Evolutionary conservation across 2,888 invertebrate genomes (phyloP).

Genomic region (Dynastes hyllus): DNA sequence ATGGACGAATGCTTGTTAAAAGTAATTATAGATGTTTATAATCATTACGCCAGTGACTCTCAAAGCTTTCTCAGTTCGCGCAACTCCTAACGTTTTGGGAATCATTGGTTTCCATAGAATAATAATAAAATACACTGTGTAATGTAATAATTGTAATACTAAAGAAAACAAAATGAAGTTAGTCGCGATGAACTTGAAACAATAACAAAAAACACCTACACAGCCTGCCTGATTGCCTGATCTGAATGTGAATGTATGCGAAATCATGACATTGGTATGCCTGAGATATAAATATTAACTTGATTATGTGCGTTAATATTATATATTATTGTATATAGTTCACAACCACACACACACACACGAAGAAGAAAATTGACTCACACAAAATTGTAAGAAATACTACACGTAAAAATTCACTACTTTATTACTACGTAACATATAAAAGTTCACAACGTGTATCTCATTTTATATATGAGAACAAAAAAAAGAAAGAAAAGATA

Average conservation of each 20-base stretch:
- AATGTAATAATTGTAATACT: neutral
- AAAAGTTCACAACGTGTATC: no score
- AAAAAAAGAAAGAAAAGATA: no score
- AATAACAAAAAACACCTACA: neutral
- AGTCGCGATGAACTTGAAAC: neutral
- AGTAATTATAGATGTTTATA: conserved; percentile 13
- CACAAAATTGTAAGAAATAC: neutral
- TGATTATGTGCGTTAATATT: conserved; percentile 17
- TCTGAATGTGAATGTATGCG: neutral
- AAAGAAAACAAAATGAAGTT: conserved; percentile 7
- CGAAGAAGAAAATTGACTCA: neutral
- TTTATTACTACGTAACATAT: no score
- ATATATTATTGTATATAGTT: conserved; percentile 34
- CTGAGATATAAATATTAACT: conserved; percentile 14
- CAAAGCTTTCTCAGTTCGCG: no score
- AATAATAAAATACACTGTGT: neutral
- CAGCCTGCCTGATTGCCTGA: conserved; percentile 4
- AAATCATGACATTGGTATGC: neutral
- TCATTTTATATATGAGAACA: no score
- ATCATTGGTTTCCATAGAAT: neutral
- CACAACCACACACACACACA: conserved; percentile 19
- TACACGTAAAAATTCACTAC: neutral
- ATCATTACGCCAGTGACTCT: neutral
- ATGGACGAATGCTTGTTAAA: conserved; percentile 13
- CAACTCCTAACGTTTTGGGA: no score